phyloP scores from a whole-genome alignment of 1,140 invertebrate species.

The Drosophila teissieri region DNA sequence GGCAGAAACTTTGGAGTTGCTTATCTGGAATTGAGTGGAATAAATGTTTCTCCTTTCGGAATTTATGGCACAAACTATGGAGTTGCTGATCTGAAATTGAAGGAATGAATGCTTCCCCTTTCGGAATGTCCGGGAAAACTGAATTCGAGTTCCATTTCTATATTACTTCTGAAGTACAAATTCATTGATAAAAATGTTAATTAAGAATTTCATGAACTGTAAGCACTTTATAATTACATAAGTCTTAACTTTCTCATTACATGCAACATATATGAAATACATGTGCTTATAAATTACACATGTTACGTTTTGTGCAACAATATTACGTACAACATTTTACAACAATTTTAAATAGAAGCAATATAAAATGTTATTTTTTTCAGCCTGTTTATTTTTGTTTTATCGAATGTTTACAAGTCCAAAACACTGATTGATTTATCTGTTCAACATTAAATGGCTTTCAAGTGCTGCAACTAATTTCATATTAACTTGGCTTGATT shows the following conservation, averaged over 20 bases:
- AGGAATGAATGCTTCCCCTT: neutral
- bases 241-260: too few relatives aligned
- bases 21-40: neutral
- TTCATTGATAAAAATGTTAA: too few relatives aligned
- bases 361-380: neutral
- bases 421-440: conserved; percentile 11
- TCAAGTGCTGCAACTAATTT: neutral
- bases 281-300: too few relatives aligned
- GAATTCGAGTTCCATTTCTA: neutral
- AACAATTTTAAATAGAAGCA: neutral
- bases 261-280: too few relatives aligned
- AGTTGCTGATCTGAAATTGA: conserved; percentile 10
- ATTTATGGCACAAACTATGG: conserved; percentile 24
- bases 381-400: neutral
- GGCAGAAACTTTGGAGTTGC: conserved; percentile 26
- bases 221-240: too few relatives aligned
- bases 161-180: too few relatives aligned
- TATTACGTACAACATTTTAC: too few relatives aligned
- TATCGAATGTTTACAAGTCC: neutral
- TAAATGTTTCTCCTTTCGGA: neutral
- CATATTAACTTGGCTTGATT: neutral
- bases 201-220: too few relatives aligned
- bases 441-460: neutral
- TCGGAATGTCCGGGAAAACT: conserved; percentile 1
- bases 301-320: too few relatives aligned